Percentiles rank a stretch among this genome's conserved stretches.
Evolutionary conservation across 2,113 vertebrate genomes (phyloP).

Genomic region (Phyllostomus hastatus): DNA sequence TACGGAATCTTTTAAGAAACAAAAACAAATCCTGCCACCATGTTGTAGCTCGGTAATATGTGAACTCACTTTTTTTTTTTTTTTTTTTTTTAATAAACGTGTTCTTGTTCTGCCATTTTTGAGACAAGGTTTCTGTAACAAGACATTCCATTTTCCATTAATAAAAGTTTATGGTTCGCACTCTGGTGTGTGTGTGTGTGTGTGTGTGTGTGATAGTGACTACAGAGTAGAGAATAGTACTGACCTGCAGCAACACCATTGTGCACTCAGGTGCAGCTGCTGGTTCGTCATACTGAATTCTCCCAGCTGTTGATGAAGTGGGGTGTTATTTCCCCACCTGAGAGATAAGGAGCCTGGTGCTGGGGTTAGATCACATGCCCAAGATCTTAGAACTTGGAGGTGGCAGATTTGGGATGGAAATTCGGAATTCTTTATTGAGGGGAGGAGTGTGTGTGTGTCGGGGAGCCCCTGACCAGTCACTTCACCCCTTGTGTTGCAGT

Average conservation of each 20-base stretch:
- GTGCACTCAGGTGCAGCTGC: background rate
- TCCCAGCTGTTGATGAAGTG: rapidly evolving
- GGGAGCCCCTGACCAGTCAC: background rate
- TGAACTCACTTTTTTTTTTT: conserved; percentile 47
- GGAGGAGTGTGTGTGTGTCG: rapidly evolving
- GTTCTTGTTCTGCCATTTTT: conserved; percentile 67
- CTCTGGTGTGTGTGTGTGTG: background rate
- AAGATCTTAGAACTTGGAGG: background rate
- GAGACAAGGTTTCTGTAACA: conserved; percentile 72
- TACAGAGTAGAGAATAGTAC: background rate
- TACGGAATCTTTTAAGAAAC: conserved; percentile 44
- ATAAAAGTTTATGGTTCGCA: conserved; percentile 75
- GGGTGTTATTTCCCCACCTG: background rate
- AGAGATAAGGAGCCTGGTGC: background rate
- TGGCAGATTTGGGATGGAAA: background rate
- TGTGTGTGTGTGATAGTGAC: background rate
- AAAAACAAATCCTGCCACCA: conserved; percentile 41
- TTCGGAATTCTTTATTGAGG: background rate
- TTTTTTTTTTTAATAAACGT: conserved; percentile 46
- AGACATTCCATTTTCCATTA: conserved; percentile 81
- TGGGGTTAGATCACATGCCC: background rate
- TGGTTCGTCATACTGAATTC: rapidly evolving
- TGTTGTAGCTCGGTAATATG: conserved; percentile 49
- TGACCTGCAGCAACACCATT: rapidly evolving
- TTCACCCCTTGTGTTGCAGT: background rate